Percentiles rank a stretch among this genome's conserved stretches.
Evolutionary conservation across 2,113 vertebrate species (phyloP).

Genomic region (Anoplopoma fimbria): DNA sequence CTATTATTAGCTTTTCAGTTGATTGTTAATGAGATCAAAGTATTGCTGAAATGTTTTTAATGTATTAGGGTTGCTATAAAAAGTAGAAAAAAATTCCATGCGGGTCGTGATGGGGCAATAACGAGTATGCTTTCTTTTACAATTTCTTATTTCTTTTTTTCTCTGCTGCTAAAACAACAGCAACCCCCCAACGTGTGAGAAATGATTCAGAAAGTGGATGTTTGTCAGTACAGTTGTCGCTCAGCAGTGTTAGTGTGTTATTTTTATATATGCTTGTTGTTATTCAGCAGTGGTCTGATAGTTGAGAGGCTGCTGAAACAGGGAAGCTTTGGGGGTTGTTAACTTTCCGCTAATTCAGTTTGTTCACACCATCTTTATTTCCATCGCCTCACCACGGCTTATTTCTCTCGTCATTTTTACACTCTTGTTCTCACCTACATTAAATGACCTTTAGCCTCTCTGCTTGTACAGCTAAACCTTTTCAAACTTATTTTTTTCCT

Average conservation of each 20-base stretch:
- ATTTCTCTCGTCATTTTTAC: not conserved
- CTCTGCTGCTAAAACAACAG: not conserved
- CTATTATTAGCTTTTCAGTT: not conserved
- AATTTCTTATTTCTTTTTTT: no score
- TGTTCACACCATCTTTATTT: not conserved
- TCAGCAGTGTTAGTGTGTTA: not conserved
- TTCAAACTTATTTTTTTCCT: not conserved
- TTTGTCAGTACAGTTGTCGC: not conserved
- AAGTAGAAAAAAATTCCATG: not conserved
- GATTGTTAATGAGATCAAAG: not conserved
- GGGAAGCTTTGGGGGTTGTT: not conserved
- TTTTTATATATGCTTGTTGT: not conserved
- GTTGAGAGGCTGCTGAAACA: not conserved
- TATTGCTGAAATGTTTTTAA: not conserved
- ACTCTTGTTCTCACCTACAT: not conserved
- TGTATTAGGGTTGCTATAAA: not conserved
- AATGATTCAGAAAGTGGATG: not conserved
- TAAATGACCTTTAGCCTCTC: not conserved
- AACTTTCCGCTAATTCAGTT: not conserved
- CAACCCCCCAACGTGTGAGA: not conserved
- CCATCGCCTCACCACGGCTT: not conserved
- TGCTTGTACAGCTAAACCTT: not conserved
- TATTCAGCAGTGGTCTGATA: constrained; percentile 1
- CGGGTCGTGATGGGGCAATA: constrained; percentile 5
- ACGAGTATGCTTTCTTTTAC: not conserved